Conservation (phyloP, 2,888 invertebrate species). For the Acronicta alni region DNA sequence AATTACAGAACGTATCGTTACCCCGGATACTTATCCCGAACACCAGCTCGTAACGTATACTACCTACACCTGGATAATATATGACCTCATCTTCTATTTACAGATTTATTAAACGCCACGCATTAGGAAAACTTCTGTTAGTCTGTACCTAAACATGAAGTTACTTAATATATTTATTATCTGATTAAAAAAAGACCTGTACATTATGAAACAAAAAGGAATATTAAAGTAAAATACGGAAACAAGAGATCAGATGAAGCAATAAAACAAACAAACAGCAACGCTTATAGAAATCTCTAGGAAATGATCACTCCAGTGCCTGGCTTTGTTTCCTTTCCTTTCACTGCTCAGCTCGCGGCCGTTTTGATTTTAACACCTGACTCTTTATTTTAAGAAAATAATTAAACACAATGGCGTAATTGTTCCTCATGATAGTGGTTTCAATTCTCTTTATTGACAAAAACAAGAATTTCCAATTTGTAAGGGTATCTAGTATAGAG, state of each 20-base stretch:
- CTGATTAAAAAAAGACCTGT: background rate
- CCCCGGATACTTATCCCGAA: no score
- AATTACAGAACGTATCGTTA: no score
- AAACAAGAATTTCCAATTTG: no score
- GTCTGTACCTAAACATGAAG: no score
- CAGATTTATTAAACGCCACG: no score
- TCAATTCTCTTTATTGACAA: no score
- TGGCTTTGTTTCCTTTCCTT: slow-evolving; percentile 73
- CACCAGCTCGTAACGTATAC: no score
- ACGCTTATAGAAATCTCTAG: slow-evolving; percentile 71
- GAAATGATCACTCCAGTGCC: slow-evolving; percentile 68
- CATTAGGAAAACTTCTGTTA: no score
- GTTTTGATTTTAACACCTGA: slow-evolving; percentile 71
- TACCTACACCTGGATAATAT: no score
- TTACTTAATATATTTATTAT: no score
- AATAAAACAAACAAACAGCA: slow-evolving; percentile 60
- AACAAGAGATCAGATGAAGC: slow-evolving; percentile 53
- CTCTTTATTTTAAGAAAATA: slow-evolving; percentile 37
- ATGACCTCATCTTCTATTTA: no score
- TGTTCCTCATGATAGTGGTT: background rate
- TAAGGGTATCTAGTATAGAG: no score
- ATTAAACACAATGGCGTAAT: slow-evolving; percentile 16
- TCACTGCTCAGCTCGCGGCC: slow-evolving; percentile 66
- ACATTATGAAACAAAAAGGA: slow-evolving; percentile 20
- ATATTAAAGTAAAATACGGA: slow-evolving; percentile 47